Evolutionary conservation across 64 coral and sea anemone genomes (phyloP).

Genomic region (Montipora foliosa): DNA sequence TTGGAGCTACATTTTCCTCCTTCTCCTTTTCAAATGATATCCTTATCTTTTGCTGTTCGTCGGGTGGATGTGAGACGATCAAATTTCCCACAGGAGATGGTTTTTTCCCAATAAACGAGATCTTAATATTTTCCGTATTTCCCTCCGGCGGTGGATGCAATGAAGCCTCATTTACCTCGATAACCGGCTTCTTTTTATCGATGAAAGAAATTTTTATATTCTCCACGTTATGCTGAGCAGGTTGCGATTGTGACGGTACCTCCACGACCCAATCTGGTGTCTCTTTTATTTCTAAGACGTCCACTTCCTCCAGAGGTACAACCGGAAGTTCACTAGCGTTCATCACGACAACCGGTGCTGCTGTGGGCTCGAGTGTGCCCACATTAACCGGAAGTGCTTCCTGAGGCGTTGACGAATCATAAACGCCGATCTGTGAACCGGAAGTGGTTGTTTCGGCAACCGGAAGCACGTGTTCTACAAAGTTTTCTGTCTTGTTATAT

Average conservation of each 20-base stretch:
- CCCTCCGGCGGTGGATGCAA: constrained; percentile 26
- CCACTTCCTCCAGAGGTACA: constrained; percentile 45
- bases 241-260: constrained; percentile 51
- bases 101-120: constrained; percentile 86
- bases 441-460: constrained; percentile 11
- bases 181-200: constrained; percentile 28
- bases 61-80: neutral
- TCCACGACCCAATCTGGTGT: constrained; percentile 73
- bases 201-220: constrained; percentile 66
- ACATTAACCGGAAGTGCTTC: constrained; percentile 3
- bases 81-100: constrained; percentile 29
- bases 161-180: constrained; percentile 29
- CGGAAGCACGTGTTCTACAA: constrained; percentile 23
- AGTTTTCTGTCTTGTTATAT: constrained; percentile 43
- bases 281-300: constrained; percentile 32
- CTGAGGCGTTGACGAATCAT: constrained; percentile 45
- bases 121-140: constrained; percentile 81
- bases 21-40: constrained; percentile 62
- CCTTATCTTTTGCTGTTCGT: constrained; percentile 30
- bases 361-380: constrained; percentile 46
- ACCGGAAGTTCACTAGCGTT: constrained; percentile 34
- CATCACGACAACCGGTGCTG: constrained; percentile 47
- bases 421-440: constrained; percentile 28
- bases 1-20: constrained; percentile 4
- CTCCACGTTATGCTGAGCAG: constrained; percentile 38